A percentile compares a stretch with the other conserved stretches of the same genome.
These are phyloP conservation scores for Solenodon paradoxus DNA, from an alignment of 2,113 vertebrate species.

Conservation along the genomic window DNA sequence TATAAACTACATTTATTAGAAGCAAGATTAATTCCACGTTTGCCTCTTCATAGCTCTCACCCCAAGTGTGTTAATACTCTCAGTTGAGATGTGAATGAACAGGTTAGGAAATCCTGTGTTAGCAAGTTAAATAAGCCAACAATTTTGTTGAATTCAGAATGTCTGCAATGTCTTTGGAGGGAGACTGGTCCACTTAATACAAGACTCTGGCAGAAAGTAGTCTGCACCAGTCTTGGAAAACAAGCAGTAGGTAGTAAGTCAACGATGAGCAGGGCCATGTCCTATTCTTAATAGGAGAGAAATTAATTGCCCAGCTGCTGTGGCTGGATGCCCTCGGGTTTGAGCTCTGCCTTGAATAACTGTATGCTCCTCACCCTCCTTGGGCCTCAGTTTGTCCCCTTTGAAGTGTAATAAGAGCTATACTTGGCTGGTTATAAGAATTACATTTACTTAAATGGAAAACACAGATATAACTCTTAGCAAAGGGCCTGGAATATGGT, in stretches of 20 bases:
- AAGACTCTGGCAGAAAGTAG: not conserved
- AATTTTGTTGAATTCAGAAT: not conserved
- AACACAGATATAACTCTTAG: not conserved
- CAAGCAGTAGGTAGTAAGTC: not conserved
- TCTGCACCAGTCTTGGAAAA: not conserved
- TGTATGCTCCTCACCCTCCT: not conserved
- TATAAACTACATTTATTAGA: not conserved
- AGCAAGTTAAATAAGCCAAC: not conserved
- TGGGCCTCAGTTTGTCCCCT: not conserved
- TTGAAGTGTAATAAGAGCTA: not conserved
- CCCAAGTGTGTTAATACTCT: not conserved
- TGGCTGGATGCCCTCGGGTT: not conserved
- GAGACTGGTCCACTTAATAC: not conserved
- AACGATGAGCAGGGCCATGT: not conserved
- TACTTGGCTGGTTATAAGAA: not conserved
- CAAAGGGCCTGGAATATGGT: not conserved
- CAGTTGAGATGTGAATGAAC: not conserved
- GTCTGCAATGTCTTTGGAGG: not conserved
- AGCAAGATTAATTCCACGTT: not conserved
- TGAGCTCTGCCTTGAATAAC: not conserved
- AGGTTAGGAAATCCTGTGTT: not conserved
- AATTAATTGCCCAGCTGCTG: not conserved
- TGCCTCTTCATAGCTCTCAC: not conserved
- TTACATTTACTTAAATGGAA: not conserved
- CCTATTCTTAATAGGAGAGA: not conserved